Evolutionary conservation across 1,140 invertebrate genomes (phyloP), one percentile per base, ranked within the genome.

Genomic region (Phthorimaea operculella): DNA sequence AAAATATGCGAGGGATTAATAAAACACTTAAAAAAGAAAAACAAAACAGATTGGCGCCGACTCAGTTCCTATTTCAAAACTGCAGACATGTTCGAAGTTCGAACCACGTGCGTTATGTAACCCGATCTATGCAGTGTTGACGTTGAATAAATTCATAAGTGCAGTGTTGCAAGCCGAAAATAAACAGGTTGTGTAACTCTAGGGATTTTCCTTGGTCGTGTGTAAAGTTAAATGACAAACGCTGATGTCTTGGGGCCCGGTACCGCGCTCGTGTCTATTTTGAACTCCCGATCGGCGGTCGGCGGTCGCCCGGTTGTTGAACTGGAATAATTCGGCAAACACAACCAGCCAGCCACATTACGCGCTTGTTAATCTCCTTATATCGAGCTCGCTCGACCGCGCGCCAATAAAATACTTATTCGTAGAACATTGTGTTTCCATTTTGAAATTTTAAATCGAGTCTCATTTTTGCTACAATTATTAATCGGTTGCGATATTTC

Each of bases 271-370:
- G 76, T 72, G 76, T 82, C 79, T 84, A 84, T 82, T 81, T 80
- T 78, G 79, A 81, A 84, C 79, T 79, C 74, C 77, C 72, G 72
- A 76, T 76, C 74, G 76, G 62, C 36, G 36, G 36, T 28, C 21
- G 21, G 21, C 6, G 17, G 66, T 74, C 75, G 72, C 71, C 72
- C 72, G 81, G 79, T 84, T 83, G 76, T 82, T 84, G 81, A 84
- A 82, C 81, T 84, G 77, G 70, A 79, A 82, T 82, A 83, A 81
- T 84, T 84, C 81, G 81, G 81, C 81, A 82, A 84, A 84, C 76
- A 79, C 73, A 28, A 28, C 21, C 21, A 28, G 21, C 21, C 21
- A 63, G 68, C 65, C 74, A 74, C 71, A 79, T 78, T 79, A 76
- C 79, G 70, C 70, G 75, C 75, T 72, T 74, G 62, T 70, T 78